These are phyloP conservation scores for Pavo muticus DNA, from an alignment of 2,113 vertebrate species.

Conservation along the genomic window DNA sequence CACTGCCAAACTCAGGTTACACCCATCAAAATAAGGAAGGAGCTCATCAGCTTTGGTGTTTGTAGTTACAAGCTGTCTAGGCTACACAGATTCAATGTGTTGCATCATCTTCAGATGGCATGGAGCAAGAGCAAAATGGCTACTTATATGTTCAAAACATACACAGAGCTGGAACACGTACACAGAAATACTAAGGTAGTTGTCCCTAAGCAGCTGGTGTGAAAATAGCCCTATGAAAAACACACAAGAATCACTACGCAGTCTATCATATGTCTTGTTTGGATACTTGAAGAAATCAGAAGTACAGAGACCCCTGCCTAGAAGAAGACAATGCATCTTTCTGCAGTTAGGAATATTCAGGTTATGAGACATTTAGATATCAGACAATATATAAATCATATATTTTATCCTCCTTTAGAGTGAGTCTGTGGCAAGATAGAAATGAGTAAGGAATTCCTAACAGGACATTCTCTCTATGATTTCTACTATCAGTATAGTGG, in stretches of 20 bases:
- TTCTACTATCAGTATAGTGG: not conserved
- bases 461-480: not conserved
- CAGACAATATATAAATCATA: not conserved
- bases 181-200: not conserved
- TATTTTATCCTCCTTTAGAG: not conserved
- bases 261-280: not conserved
- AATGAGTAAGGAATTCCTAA: not conserved
- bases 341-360: not conserved
- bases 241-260: fast-evolving
- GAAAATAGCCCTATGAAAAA: not conserved
- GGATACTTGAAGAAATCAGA: not conserved
- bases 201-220: not conserved
- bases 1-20: not conserved
- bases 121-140: not conserved
- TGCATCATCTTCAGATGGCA: not conserved
- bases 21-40: not conserved
- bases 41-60: not conserved
- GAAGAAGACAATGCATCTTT: not conserved
- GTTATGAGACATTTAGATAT: not conserved
- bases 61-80: not conserved
- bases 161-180: not conserved
- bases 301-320: not conserved
- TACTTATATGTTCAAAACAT: not conserved
- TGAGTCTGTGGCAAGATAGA: fast-evolving
- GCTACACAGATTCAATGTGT: not conserved